These are phyloP conservation scores for Drosophila leonis DNA, from an alignment of 2,888 invertebrate species.

Conservation along the genomic window DNA sequence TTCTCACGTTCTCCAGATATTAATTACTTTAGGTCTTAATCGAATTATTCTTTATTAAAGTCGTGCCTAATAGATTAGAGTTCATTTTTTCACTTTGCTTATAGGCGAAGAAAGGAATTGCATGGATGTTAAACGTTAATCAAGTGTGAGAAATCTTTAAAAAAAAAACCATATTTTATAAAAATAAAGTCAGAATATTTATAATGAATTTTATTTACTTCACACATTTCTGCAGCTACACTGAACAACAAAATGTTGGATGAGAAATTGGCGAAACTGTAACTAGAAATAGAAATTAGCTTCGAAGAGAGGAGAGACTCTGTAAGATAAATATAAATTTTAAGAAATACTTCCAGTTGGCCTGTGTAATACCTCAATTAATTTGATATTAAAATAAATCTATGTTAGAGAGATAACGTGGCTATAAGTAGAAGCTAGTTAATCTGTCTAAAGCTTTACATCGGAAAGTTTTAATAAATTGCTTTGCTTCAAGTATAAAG, in stretches of 20 bases:
- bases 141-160: not conserved
- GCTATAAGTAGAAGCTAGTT: not conserved
- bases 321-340: too few species aligned
- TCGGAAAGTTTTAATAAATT: not conserved
- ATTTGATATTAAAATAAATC: too few species aligned
- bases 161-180: not conserved
- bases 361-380: too few species aligned
- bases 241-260: not conserved
- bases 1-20: not conserved
- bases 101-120: too few species aligned
- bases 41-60: not conserved
- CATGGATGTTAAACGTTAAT: not conserved
- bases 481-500: not conserved
- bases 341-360: too few species aligned
- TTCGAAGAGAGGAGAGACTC: too few species aligned
- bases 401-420: too few species aligned
- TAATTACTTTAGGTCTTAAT: not conserved
- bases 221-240: not conserved
- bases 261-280: too few species aligned
- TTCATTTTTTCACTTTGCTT: not conserved
- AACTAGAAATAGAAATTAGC: too few species aligned
- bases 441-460: not conserved
- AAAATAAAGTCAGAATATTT: not conserved
- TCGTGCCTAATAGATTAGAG: conserved; percentile 6
- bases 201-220: not conserved